Conservation (phyloP, 2,797 vertebrate genomes). For the Xiphorhynchus erythropygius region DNA sequence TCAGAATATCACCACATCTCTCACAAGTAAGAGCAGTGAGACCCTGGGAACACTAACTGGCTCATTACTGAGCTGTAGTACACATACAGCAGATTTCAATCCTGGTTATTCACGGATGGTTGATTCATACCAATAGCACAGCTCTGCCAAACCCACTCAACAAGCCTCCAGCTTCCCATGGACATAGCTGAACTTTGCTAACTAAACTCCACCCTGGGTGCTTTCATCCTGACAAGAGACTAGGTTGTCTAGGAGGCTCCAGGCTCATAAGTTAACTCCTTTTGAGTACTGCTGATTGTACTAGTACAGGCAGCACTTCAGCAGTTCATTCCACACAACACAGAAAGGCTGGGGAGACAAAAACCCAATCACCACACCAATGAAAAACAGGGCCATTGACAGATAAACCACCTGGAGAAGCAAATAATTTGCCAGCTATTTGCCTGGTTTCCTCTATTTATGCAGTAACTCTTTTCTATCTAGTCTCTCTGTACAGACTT, state of each 20-base stretch:
- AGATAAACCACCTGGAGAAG: background rate
- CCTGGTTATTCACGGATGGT: background rate
- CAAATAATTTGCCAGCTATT: background rate
- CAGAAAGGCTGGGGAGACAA: background rate
- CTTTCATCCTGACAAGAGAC: background rate
- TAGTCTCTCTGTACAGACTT: background rate
- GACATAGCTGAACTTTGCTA: background rate
- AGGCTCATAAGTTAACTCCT: background rate
- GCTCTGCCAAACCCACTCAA: slow-evolving; percentile 11
- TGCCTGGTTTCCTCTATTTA: background rate
- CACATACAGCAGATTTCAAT: background rate
- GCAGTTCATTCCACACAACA: background rate
- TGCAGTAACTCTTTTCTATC: background rate
- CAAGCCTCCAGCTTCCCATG: background rate
- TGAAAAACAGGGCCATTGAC: background rate
- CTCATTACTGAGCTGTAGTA: background rate
- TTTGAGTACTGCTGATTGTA: background rate
- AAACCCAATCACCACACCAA: background rate
- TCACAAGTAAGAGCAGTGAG: background rate
- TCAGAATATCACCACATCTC: background rate
- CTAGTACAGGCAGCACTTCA: background rate
- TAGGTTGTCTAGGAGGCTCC: background rate
- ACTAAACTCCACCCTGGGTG: background rate
- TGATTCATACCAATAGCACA: fast-evolving
- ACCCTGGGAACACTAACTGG: background rate